phyloP scores from a whole-genome alignment of 1,140 invertebrate genomes.

The Plodia interpunctella region DNA sequence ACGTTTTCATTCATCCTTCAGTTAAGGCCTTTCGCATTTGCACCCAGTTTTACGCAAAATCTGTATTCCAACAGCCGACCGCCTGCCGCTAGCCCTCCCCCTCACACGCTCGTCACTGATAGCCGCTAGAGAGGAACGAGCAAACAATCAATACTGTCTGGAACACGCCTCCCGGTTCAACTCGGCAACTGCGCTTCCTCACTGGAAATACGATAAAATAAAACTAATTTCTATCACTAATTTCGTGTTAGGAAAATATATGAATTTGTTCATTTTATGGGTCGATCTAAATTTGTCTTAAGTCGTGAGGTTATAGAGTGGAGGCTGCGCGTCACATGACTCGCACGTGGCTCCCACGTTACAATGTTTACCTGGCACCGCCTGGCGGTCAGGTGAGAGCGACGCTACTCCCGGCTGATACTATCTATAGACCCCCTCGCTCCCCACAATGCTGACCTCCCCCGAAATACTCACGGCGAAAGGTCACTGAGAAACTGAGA shows the following conservation, averaged over 20 bases:
- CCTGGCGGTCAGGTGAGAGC: constrained; percentile 64
- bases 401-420: constrained; percentile 34
- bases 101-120: constrained; percentile 33
- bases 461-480: not conserved
- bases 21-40: constrained; percentile 51
- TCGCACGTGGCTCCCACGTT: constrained; percentile 65
- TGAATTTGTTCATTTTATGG: not conserved
- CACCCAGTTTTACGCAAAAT: constrained; percentile 58
- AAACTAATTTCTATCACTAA: constrained; percentile 69
- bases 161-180: constrained; percentile 66
- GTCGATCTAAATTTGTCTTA: not conserved
- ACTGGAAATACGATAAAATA: constrained; percentile 73
- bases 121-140: constrained; percentile 45
- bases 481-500: not conserved
- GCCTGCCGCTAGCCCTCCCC: constrained; percentile 45
- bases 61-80: constrained; percentile 61
- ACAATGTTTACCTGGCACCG: constrained; percentile 70
- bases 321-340: constrained; percentile 38
- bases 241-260: constrained; percentile 36
- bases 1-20: constrained; percentile 71
- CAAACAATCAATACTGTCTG: constrained; percentile 72
- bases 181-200: constrained; percentile 70
- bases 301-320: not conserved
- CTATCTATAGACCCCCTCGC: constrained; percentile 25
- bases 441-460: not conserved